A percentile compares a stretch with the other conserved stretches of the same genome.
phyloP scores from a whole-genome alignment of 1,140 invertebrate genomes.

The Drosophila micromelanica region DNA sequence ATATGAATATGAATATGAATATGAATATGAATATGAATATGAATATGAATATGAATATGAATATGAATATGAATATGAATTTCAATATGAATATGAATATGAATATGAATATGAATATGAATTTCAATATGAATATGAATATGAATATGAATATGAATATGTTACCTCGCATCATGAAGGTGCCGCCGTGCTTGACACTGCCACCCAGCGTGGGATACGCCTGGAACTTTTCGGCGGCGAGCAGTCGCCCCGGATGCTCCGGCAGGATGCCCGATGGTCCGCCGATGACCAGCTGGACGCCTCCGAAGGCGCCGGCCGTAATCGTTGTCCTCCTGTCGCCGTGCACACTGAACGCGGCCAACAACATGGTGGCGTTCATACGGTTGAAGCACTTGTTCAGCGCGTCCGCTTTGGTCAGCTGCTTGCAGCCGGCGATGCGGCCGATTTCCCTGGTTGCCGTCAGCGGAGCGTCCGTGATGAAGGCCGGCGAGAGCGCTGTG shows the following conservation, averaged over 20 bases:
- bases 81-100: no score
- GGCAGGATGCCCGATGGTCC: conserved; percentile 80
- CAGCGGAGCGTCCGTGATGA: conserved; percentile 87
- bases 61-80: no score
- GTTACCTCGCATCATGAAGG: conserved; percentile 78
- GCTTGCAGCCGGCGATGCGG: conserved; percentile 71
- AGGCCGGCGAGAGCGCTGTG: conserved; percentile 88
- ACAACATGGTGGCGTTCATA: conserved; percentile 66
- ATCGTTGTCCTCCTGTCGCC: conserved; percentile 53
- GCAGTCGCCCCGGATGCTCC: conserved; percentile 71
- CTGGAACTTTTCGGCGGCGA: conserved; percentile 69
- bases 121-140: no score
- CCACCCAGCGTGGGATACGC: conserved; percentile 80
- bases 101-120: no score
- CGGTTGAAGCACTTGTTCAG: conserved; percentile 70
- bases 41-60: no score
- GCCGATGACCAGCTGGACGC: conserved; percentile 77
- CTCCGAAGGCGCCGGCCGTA: conserved; percentile 64
- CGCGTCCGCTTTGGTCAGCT: conserved; percentile 57
- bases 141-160: no score
- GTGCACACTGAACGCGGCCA: conserved; percentile 69
- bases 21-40: no score
- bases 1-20: no score
- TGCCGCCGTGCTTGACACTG: conserved; percentile 76
- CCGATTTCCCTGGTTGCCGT: conserved; percentile 69